Conservation (phyloP, 2,888 invertebrate species). For the Drosophila barbarae region DNA sequence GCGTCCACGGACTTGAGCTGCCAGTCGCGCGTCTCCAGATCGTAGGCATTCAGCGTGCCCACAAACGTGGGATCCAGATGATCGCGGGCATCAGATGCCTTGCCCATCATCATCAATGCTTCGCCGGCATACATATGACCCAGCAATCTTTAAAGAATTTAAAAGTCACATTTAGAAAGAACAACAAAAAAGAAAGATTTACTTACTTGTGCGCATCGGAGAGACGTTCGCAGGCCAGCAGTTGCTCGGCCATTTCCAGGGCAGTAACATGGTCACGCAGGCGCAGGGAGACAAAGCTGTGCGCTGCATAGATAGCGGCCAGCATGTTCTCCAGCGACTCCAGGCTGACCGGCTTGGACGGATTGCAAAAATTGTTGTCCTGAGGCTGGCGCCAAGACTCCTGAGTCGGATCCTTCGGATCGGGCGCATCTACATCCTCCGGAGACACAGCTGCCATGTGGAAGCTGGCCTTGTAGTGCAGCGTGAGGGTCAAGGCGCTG, state of each 20-base stretch:
- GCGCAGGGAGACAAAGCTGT: constrained; percentile 91
- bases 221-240: constrained; percentile 86
- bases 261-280: constrained; percentile 91
- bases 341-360: constrained; percentile 84
- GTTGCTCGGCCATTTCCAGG: constrained; percentile 87
- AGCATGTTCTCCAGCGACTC: constrained; percentile 83
- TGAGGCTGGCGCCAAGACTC: constrained; percentile 78
- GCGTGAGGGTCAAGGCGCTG: constrained; percentile 83
- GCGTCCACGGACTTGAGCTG: constrained; percentile 82
- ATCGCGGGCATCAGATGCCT: constrained; percentile 90
- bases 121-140: constrained; percentile 95
- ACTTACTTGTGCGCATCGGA: constrained; percentile 86
- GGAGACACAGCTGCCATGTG: constrained; percentile 40
- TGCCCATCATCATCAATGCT: constrained; percentile 89
- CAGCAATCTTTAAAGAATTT: constrained; percentile 82
- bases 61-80: constrained; percentile 90
- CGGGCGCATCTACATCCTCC: constrained; percentile 48
- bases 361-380: constrained; percentile 81
- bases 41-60: constrained; percentile 81
- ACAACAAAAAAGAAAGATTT: fast-evolving
- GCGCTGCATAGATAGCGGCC: constrained; percentile 86
- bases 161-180: fast-evolving
- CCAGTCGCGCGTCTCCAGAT: constrained; percentile 81
- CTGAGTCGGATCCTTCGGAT: constrained; percentile 48
- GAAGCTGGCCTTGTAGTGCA: constrained; percentile 63